Percentiles rank a stretch among this genome's conserved stretches.
These are phyloP conservation scores for Pteropus alecto DNA, from an alignment of 2,113 vertebrate genomes.

Conservation along the genomic window DNA sequence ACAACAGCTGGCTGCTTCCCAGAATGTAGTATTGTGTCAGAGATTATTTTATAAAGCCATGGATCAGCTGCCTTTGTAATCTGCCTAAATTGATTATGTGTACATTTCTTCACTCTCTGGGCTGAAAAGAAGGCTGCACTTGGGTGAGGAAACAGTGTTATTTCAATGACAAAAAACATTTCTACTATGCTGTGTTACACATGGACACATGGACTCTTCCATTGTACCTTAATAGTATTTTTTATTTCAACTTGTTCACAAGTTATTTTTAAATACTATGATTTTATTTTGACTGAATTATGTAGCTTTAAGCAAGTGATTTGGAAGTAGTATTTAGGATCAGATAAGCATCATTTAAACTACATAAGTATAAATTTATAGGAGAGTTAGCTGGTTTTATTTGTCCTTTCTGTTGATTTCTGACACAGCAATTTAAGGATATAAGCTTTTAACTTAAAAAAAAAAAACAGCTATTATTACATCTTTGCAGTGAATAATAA, in stretches of 20 bases:
- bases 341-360: not conserved
- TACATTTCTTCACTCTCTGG: constrained; percentile 28
- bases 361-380: not conserved
- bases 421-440: not conserved
- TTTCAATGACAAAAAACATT: not conserved
- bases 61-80: constrained; percentile 42
- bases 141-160: constrained; percentile 8
- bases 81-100: constrained; percentile 40
- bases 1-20: constrained; percentile 44
- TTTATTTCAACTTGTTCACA: not conserved
- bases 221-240: not conserved
- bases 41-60: constrained; percentile 40
- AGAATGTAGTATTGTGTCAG: not conserved
- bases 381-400: not conserved
- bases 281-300: not conserved
- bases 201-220: not conserved
- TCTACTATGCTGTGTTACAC: not conserved
- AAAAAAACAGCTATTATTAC: not conserved
- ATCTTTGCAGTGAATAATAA: not conserved
- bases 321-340: not conserved
- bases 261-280: constrained; percentile 28
- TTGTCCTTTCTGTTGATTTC: constrained; percentile 29
- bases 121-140: constrained; percentile 5
- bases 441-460: not conserved
- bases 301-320: not conserved